Evolutionary conservation across 1,140 invertebrate genomes (phyloP), one percentile per base, ranked within the genome.

Genomic region (Philopotamus ludificatus): DNA sequence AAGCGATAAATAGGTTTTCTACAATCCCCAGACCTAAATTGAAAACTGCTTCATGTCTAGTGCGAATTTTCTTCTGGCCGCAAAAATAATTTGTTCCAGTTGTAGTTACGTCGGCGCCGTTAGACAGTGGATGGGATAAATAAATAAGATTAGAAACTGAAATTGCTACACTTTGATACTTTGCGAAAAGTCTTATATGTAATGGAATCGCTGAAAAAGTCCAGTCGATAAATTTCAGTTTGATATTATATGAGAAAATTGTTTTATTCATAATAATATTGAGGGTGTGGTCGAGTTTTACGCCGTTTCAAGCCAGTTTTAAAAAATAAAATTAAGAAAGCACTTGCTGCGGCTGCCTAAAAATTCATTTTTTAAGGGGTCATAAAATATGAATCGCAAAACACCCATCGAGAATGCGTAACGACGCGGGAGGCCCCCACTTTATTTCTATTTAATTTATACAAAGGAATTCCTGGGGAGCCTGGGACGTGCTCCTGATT

Each of bases 401-500:
- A 57, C 54, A 57, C 34, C 54, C 54, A 28, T 28, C 26, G 54
- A 42, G 54, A 57, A 57, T 57, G 42, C 54, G 54, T 41, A 57
- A 57, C 54, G 54, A 57, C 54, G 39, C 54, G 54, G 54, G 54
- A 39, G 42, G 54, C 42, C 54, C 51, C n/a, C 39, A 21, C 54
- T 57, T 57, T 57, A 57, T 57, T 57, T 28, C 54, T 57, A 57
- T 57, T 57, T 57, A 57, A 57, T 57, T 57, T 57, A 57, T 57
- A 57, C 54, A 57, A 57, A 57, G 42, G 54, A 57, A 57, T 57
- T 42, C 54, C 20, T 20, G 22, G 50, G 22, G 18, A 12, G 54
- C 9, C 34, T 39, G 2, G 54, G 34, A 57, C 47, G 59, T 62
- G 63, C 50, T 41, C 50, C 34, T 69, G 67, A 69, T 69, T 65